Conservation (phyloP, 2,888 invertebrate species). For the Deroplatys truncata region DNA sequence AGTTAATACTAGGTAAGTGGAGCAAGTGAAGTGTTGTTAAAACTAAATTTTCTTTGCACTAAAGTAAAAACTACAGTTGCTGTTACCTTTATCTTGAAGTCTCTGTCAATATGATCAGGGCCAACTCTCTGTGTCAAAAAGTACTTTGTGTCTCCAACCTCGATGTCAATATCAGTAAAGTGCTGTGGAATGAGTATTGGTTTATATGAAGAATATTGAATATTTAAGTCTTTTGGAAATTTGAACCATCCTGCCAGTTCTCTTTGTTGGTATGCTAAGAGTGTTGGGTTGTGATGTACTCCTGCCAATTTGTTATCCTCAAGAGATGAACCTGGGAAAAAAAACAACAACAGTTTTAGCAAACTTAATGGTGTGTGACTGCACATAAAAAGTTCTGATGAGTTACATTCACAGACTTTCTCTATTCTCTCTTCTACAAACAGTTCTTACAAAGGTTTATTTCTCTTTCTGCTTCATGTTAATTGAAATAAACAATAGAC, state of each 20-base stretch:
- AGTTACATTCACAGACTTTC: too few relatives aligned
- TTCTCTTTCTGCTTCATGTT: too few relatives aligned
- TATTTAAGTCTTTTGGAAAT: conserved; percentile 54
- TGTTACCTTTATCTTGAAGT: conserved; percentile 39
- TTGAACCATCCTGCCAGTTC: conserved; percentile 92
- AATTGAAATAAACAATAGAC: too few relatives aligned
- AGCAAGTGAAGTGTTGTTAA: too few relatives aligned
- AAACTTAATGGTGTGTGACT: too few relatives aligned
- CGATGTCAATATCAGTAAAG: conserved; percentile 56
- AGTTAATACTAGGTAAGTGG: too few relatives aligned
- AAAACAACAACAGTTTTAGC: too few relatives aligned
- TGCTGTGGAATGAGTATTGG: conserved; percentile 69
- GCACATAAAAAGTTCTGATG: too few relatives aligned
- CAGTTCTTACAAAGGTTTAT: too few relatives aligned
- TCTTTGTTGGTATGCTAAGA: conserved; percentile 77
- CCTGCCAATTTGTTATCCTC: conserved; percentile 84
- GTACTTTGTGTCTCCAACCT: conserved; percentile 73
- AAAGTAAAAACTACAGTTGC: background rate
- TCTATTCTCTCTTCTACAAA: too few relatives aligned
- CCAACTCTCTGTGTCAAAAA: conserved; percentile 66
- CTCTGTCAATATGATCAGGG: conserved; percentile 47
- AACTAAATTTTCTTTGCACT: background rate
- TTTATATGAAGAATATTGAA: conserved; percentile 65
- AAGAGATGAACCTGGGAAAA: conserved; percentile 59
- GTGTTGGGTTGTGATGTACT: conserved; percentile 85